phyloP scores from a whole-genome alignment of 2,113 vertebrate species.

The Serilophus lunatus region DNA sequence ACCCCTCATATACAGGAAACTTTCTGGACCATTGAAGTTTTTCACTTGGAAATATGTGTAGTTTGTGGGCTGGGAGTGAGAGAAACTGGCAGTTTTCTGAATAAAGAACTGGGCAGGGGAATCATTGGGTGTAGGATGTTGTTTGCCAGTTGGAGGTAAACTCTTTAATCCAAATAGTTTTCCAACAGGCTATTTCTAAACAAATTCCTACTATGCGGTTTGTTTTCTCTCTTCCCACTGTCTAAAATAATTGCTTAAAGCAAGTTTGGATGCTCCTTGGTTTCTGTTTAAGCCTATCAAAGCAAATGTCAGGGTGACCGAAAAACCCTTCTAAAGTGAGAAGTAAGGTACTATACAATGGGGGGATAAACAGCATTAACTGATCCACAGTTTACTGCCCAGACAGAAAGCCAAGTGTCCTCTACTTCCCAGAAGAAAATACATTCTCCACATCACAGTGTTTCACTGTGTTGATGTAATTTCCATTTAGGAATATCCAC shows the following conservation, averaged over 20 bases:
- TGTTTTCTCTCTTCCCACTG: background rate
- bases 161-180: background rate
- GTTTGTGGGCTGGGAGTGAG: background rate
- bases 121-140: background rate
- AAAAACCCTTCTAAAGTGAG: background rate
- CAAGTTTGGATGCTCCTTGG: background rate
- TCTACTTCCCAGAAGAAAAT: background rate
- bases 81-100: background rate
- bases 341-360: background rate
- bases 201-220: background rate
- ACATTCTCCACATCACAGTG: background rate
- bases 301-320: background rate
- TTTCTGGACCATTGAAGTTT: background rate
- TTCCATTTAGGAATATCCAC: conserved; percentile 32
- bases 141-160: background rate
- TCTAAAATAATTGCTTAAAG: background rate
- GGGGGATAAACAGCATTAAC: background rate
- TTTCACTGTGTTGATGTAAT: background rate
- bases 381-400: background rate
- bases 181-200: background rate
- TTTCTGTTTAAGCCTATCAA: background rate
- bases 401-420: background rate
- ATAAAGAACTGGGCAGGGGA: background rate
- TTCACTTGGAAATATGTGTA: background rate
- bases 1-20: background rate